phyloP scores from a whole-genome alignment of 2,888 invertebrate genomes.

The Melieria crassipennis region DNA sequence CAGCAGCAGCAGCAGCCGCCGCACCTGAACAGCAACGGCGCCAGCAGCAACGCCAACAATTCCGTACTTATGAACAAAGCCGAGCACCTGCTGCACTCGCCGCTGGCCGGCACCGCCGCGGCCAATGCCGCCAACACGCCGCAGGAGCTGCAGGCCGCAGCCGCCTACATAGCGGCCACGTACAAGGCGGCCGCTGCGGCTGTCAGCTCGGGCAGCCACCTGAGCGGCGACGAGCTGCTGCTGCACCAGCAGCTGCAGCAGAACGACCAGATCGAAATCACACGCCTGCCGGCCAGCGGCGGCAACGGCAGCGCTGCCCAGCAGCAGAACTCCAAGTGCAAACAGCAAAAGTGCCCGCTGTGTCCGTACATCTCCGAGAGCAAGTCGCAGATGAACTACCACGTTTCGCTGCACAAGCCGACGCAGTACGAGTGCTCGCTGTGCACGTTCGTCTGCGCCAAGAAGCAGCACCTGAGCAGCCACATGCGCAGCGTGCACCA shows the following conservation, averaged over 20 bases:
- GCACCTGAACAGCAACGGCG: conserved; percentile 38
- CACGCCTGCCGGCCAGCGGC: conserved; percentile 51
- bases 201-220: conserved; percentile 27
- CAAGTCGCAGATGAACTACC: conserved; percentile 86
- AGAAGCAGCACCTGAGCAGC: conserved; percentile 82
- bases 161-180: conserved; percentile 53
- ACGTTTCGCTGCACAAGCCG: conserved; percentile 81
- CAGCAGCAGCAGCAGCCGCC: conserved; percentile 38
- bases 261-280: conserved; percentile 63
- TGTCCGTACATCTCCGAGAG: conserved; percentile 89
- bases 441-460: conserved; percentile 85
- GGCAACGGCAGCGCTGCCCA: conserved; percentile 37
- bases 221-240: conserved; percentile 51
- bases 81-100: conserved; percentile 43
- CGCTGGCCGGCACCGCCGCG: conserved; percentile 48
- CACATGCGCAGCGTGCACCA: conserved; percentile 75
- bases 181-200: conserved; percentile 35
- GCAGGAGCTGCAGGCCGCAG: conserved; percentile 57
- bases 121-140: conserved; percentile 55
- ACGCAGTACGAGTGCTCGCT: conserved; percentile 76
- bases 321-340: conserved; percentile 61
- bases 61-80: conserved; percentile 51
- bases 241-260: conserved; percentile 54
- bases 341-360: conserved; percentile 80
- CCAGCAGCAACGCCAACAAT: conserved; percentile 41